phyloP scores from a whole-genome alignment of 2,113 vertebrate species.

The Setophaga kirtlandii region DNA sequence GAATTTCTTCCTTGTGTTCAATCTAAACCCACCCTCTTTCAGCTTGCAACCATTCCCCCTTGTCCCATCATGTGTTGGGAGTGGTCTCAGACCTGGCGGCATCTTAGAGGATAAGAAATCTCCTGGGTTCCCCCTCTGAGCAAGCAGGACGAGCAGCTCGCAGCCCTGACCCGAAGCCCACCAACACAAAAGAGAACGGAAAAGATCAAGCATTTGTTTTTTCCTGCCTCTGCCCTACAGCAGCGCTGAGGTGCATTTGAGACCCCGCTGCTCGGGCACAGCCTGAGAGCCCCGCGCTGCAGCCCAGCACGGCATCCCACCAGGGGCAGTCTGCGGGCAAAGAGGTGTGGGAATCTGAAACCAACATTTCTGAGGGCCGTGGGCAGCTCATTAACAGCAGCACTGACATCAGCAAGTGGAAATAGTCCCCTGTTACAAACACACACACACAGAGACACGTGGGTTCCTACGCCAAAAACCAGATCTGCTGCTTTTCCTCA shows the following conservation, averaged over 20 bases:
- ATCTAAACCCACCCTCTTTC: not conserved
- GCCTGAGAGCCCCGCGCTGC: not conserved
- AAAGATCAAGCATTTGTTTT: not conserved
- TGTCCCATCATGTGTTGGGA: rapidly evolving
- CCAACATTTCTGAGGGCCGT: not conserved
- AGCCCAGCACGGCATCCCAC: not conserved
- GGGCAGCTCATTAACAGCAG: not conserved
- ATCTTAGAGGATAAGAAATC: not conserved
- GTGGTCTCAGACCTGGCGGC: rapidly evolving
- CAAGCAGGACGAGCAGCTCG: not conserved
- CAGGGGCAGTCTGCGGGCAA: not conserved
- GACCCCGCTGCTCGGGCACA: not conserved
- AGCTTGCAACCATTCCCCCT: not conserved
- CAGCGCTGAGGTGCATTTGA: not conserved
- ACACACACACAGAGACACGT: not conserved
- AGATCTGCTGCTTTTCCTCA: not conserved
- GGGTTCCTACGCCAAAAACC: not conserved
- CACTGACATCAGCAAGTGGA: constrained; percentile 7
- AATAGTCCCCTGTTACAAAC: not conserved
- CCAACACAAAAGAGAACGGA: not conserved
- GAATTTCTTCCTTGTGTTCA: not conserved
- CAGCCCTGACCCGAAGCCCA: not conserved
- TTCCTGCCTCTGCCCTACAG: not conserved
- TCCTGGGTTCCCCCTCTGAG: not conserved
- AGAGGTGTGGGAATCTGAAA: not conserved